Percentiles rank a stretch among this genome's conserved stretches.
Evolutionary conservation across 2,113 vertebrate genomes (phyloP).

Genomic region (Garra rufa): DNA sequence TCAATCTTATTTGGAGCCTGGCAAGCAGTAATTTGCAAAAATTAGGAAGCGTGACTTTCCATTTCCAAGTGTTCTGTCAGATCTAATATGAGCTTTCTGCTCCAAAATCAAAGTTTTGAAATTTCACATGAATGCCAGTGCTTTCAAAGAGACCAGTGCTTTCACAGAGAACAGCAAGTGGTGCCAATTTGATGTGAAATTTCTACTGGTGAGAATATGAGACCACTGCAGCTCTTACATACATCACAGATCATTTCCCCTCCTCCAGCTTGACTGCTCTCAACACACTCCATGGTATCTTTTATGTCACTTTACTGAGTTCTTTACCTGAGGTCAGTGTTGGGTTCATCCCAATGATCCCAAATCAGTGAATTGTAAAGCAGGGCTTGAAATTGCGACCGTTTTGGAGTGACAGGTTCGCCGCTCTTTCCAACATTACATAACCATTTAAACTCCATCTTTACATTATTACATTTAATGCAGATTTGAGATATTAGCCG

Average conservation of each 20-base stretch:
- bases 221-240: neutral
- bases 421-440: no score
- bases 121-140: neutral
- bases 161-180: neutral
- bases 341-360: neutral
- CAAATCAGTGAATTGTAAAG: neutral
- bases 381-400: no score
- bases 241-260: neutral
- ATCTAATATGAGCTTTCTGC: conserved; percentile 1
- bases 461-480: no score
- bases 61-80: neutral
- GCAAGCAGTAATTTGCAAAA: conserved; percentile 7
- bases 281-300: neutral
- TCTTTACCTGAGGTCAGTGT: neutral
- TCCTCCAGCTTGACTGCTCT: neutral
- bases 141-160: neutral
- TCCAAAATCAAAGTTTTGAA: neutral
- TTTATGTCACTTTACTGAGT: neutral
- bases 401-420: no score
- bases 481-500: no score
- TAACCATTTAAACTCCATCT: no score
- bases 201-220: neutral
- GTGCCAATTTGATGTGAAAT: neutral
- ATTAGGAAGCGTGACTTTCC: neutral
- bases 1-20: neutral